Percentiles rank a stretch among this genome's conserved stretches.
These are phyloP conservation scores for Murina feae DNA, from an alignment of 2,113 vertebrate species.

Conservation along the genomic window DNA sequence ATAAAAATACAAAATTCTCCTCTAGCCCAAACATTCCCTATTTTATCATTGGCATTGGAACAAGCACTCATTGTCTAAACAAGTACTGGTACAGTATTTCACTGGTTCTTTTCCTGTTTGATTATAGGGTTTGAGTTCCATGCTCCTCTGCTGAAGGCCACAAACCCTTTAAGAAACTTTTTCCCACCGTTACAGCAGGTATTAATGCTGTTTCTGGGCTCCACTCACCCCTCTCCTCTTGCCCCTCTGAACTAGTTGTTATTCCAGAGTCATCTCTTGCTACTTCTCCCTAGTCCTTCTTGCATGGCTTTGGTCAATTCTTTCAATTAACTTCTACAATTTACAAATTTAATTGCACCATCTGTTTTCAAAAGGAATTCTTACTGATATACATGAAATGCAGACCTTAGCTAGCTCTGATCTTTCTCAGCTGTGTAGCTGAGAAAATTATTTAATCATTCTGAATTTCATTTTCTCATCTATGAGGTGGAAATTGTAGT, in stretches of 20 bases:
- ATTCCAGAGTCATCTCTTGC: background rate
- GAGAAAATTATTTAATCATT: background rate
- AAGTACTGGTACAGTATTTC: background rate
- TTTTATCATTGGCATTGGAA: background rate
- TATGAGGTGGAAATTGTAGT: background rate
- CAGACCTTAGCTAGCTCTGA: background rate
- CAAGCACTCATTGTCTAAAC: background rate
- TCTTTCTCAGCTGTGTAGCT: background rate
- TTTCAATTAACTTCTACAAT: background rate
- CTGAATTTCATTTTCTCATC: background rate
- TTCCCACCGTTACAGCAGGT: background rate
- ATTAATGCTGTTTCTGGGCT: background rate
- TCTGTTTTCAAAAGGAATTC: background rate
- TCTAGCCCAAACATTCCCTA: background rate
- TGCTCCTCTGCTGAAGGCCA: background rate
- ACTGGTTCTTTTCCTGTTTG: background rate
- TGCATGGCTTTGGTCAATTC: background rate
- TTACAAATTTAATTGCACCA: background rate
- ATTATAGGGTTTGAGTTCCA: background rate
- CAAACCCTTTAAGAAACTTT: background rate
- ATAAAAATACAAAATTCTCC: background rate
- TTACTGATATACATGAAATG: background rate
- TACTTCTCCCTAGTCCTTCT: background rate
- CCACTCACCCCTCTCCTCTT: fast-evolving
- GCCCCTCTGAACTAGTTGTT: background rate